These are phyloP conservation scores for Oxystoma pomonae DNA, from an alignment of 2,888 invertebrate species.

Conservation along the genomic window DNA sequence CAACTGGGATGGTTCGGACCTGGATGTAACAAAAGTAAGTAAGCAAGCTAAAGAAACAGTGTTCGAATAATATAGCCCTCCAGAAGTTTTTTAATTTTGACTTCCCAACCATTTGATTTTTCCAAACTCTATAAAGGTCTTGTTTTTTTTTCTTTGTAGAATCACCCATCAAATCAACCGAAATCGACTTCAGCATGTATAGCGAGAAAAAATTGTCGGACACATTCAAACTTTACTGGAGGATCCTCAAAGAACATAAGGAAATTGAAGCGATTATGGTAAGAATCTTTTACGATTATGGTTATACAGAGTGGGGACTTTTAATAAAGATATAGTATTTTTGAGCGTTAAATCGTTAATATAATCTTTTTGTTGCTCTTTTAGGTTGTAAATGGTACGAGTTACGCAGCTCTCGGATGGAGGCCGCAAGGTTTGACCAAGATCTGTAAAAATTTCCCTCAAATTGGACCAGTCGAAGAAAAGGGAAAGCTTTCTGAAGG, in stretches of 20 bases:
- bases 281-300: too few species aligned
- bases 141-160: slow-evolving; percentile 57
- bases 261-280: slow-evolving; percentile 85
- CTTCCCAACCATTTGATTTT: too few species aligned
- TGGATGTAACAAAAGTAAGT: slow-evolving; percentile 77
- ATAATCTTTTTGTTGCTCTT: too few species aligned
- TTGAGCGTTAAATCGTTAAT: too few species aligned
- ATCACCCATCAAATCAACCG: slow-evolving; percentile 69
- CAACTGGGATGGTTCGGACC: slow-evolving; percentile 84
- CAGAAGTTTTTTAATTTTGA: too few species aligned
- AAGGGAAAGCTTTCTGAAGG: background rate
- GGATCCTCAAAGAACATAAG: slow-evolving; percentile 72
- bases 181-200: slow-evolving; percentile 68
- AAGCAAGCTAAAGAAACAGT: too few species aligned
- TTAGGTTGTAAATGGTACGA: slow-evolving; percentile 84
- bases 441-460: slow-evolving; percentile 77
- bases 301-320: too few species aligned
- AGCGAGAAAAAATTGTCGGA: slow-evolving; percentile 67
- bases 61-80: too few species aligned
- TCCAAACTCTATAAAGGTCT: slow-evolving; percentile 2
- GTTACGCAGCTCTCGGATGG: slow-evolving; percentile 92
- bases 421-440: slow-evolving; percentile 71
- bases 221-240: slow-evolving; percentile 79
- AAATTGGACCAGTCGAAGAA: slow-evolving; percentile 47
- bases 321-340: too few species aligned